phyloP scores from a whole-genome alignment of 2,888 invertebrate species.

The Punctoribates punctum region DNA sequence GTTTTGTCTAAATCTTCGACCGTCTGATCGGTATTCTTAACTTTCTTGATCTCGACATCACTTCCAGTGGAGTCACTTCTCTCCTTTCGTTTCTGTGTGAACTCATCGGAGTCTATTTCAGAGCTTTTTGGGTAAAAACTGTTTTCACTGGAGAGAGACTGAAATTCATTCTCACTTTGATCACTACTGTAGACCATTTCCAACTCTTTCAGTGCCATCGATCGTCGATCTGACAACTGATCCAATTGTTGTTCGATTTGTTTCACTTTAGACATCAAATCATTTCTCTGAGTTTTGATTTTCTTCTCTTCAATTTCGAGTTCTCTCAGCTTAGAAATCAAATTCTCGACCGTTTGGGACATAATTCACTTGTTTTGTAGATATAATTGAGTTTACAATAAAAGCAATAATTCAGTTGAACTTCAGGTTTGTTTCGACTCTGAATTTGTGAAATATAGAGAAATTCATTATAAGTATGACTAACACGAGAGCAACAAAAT shows the following conservation, averaged over 20 bases:
- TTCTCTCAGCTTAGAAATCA: slow-evolving; percentile 11
- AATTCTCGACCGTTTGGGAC: slow-evolving; percentile 9
- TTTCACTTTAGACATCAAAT: neutral
- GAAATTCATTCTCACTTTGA: slow-evolving; percentile 24
- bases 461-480: no score
- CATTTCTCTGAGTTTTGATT: neutral
- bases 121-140: slow-evolving; percentile 30
- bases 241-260: slow-evolving; percentile 11
- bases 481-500: no score
- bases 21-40: neutral
- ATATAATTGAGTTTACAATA: neutral
- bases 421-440: no score
- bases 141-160: slow-evolving; percentile 29
- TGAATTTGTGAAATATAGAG: no score
- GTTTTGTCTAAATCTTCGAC: neutral
- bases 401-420: neutral
- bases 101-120: slow-evolving; percentile 24
- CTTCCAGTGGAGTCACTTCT: slow-evolving; percentile 33
- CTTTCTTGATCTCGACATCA: slow-evolving; percentile 24
- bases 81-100: slow-evolving; percentile 3
- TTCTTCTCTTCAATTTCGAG: slow-evolving; percentile 11
- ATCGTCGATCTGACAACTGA: neutral
- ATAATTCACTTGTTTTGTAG: neutral
- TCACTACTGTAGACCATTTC: slow-evolving; percentile 6
- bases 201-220: neutral